Evolutionary conservation across 2,888 invertebrate genomes (phyloP), one percentile per base, ranked within the genome.

Genomic region (Matsumyia berberina): DNA sequence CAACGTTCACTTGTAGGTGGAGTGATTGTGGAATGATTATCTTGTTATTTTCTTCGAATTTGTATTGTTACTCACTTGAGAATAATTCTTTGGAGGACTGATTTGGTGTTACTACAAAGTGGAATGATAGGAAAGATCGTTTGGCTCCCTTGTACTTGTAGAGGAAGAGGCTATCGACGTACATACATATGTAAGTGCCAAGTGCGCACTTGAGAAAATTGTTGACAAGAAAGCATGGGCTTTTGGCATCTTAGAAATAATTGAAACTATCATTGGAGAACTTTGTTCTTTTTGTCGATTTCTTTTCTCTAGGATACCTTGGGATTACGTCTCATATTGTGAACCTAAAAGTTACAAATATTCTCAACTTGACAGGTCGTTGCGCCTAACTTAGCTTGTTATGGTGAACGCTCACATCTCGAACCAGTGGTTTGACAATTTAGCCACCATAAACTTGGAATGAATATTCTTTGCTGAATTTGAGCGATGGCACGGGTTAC

Each of bases 21-120:
- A 29, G 57, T 55, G 37, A 46, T 60, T 33, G 19, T 29, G 37
- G n/a, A 44, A 7, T 76, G 42, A 77, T 60, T 15, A 12, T 60
- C 17, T 53, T 46, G 37, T 35, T 53, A 39, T 51, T 78, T 58
- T n/a, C 17, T 1, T 29, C 2, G 29, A 24, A 37, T 8, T 29
- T 11, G 7, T 44, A 31, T 12, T 62, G 15, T 31, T 44, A 5
- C 2, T 31, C 31, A 33, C 46, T 62, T 62, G 33, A 33, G 29
- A 46, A n/a, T 29, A 8, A 29, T 58, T 15, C 8, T n/a, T n/a
- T 24, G 37, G 6, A 29, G 39, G 24, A 24, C 49, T 49, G 29
- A 29, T 49, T 51, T 31, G 8, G 12, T 53, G 12, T 33, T 31
- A 53, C 31, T 8, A 53, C 0, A 12, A 53, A 33, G 31, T 53